Conservation (phyloP, 2,888 invertebrate species). For the Campoletis raptor region DNA sequence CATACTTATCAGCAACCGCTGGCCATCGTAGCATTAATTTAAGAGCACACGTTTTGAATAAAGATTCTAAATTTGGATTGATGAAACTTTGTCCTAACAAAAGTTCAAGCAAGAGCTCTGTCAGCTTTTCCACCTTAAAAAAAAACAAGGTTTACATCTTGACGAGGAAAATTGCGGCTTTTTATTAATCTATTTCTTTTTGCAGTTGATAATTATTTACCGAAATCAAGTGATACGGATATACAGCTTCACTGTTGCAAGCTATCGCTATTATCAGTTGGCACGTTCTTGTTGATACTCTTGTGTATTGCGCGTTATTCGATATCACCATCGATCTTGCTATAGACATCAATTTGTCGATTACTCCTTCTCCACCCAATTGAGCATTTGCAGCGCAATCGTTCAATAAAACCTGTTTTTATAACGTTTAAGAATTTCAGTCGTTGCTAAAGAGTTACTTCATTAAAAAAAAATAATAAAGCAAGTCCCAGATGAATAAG, state of each 20-base stretch:
- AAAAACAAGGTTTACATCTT: conserved; percentile 8
- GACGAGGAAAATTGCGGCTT: neutral
- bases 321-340: conserved; percentile 83
- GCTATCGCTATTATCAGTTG: conserved; percentile 83
- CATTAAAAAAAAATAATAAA: too few relatives aligned
- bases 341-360: conserved; percentile 82
- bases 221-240: conserved; percentile 82
- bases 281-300: conserved; percentile 82
- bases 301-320: conserved; percentile 83
- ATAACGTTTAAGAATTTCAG: neutral
- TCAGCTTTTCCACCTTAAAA: conserved; percentile 82
- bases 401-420: conserved; percentile 80
- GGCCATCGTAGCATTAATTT: conserved; percentile 84
- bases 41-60: conserved; percentile 82
- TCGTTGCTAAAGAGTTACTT: neutral
- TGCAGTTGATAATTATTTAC: conserved; percentile 71
- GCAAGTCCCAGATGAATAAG: neutral
- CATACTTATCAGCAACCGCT: conserved; percentile 81
- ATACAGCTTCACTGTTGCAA: conserved; percentile 82
- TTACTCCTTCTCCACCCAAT: conserved; percentile 82
- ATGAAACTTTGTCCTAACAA: conserved; percentile 82
- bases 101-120: conserved; percentile 81
- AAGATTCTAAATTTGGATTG: conserved; percentile 80
- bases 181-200: neutral
- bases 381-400: conserved; percentile 82